These are phyloP conservation scores for Alloscopus bannaensis DNA, from an alignment of 2,888 invertebrate species.

Conservation along the genomic window DNA sequence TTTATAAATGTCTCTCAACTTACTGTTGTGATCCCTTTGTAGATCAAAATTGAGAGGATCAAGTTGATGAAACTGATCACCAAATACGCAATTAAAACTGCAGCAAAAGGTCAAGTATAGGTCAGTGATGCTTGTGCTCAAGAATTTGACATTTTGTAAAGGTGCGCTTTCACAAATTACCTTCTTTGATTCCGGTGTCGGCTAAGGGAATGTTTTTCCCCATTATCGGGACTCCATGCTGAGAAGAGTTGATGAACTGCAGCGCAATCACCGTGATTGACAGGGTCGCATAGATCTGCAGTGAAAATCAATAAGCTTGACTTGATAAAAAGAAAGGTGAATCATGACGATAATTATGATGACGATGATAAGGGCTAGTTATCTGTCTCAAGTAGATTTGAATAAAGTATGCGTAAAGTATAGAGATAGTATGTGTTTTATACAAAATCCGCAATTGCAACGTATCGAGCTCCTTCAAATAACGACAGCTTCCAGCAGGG, in stretches of 20 bases:
- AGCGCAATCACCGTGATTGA: constrained; percentile 8
- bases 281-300: constrained; percentile 33
- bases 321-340: too few species aligned
- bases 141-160: too few species aligned
- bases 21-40: constrained; percentile 40
- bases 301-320: background rate
- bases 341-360: too few species aligned
- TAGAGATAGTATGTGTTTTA: background rate
- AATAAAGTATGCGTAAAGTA: too few species aligned
- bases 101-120: constrained; percentile 8
- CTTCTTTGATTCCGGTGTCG: constrained; percentile 10
- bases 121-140: too few species aligned
- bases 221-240: constrained; percentile 16
- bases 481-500: constrained; percentile 35
- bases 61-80: constrained; percentile 26
- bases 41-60: constrained; percentile 10
- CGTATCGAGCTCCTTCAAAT: constrained; percentile 39
- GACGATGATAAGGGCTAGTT: too few species aligned
- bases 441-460: constrained; percentile 47
- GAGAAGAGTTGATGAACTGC: constrained; percentile 12
- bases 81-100: constrained; percentile 36
- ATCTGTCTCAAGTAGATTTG: too few species aligned
- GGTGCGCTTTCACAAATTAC: too few species aligned
- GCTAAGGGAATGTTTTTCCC: constrained; percentile 6
- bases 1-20: too few species aligned